phyloP scores from a whole-genome alignment of 2,113 vertebrate genomes.

The Fulmarus glacialis region DNA sequence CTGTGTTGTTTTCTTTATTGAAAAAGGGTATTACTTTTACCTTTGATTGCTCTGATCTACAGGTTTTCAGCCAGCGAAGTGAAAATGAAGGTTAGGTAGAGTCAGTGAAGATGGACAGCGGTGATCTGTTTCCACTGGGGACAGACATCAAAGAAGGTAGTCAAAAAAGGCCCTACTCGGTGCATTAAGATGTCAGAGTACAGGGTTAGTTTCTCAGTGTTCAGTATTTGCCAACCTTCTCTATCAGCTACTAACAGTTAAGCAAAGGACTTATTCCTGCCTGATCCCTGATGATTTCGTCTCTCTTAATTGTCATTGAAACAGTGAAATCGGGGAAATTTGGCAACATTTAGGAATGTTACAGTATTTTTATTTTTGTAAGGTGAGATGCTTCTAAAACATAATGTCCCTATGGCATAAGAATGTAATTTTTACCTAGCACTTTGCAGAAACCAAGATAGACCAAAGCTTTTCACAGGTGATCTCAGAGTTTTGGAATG shows the following conservation, averaged over 20 bases:
- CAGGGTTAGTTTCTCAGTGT: background rate
- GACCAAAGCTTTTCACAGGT: background rate
- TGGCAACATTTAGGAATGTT: no score
- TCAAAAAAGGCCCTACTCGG: no score
- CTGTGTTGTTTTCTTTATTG: background rate
- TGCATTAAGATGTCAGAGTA: fast-evolving
- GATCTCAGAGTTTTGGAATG: background rate
- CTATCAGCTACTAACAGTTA: fast-evolving
- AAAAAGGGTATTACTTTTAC: background rate
- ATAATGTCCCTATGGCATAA: background rate
- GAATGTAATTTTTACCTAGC: background rate
- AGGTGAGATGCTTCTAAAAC: background rate
- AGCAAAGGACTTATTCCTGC: background rate
- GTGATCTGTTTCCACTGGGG: background rate
- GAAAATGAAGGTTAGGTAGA: background rate
- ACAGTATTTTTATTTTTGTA: background rate
- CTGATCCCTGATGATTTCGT: background rate
- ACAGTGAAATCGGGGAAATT: background rate
- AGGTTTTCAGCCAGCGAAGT: background rate
- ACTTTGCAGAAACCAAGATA: background rate
- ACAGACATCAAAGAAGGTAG: no score
- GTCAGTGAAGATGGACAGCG: background rate
- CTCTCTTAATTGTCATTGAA: background rate
- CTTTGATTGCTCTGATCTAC: background rate
- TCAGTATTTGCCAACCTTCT: background rate